Evolutionary conservation across 2,113 vertebrate species (phyloP).

Genomic region (Ariopsis seemanni): DNA sequence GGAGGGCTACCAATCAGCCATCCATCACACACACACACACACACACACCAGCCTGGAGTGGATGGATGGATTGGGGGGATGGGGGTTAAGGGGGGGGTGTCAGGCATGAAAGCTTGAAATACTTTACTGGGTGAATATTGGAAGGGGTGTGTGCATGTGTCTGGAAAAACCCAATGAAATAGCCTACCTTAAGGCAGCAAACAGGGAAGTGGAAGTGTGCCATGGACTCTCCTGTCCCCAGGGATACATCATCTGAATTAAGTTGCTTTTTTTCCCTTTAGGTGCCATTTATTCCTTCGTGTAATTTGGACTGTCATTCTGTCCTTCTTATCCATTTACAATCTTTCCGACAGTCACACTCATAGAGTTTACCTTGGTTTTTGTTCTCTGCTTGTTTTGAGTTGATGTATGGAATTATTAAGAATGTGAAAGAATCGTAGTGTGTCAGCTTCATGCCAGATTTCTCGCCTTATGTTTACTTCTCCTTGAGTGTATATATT

Average conservation of each 20-base stretch:
- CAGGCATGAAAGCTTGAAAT: conserved; percentile 40
- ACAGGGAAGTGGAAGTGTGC: conserved; percentile 41
- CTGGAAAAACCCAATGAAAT: conserved; percentile 19
- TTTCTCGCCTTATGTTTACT: not conserved
- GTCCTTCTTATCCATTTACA: conserved; percentile 7
- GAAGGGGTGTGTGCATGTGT: conserved; percentile 19
- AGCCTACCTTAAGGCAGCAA: conserved; percentile 14
- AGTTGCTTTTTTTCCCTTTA: conserved; percentile 22
- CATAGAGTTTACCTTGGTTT: not conserved
- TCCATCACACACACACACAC: conserved; percentile 78
- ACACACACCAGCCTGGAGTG: conserved; percentile 53
- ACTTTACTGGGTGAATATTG: conserved; percentile 16
- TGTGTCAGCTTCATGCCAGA: not conserved
- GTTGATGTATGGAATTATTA: not conserved
- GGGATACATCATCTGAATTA: conserved; percentile 42
- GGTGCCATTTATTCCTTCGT: conserved; percentile 9
- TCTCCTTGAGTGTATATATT: not conserved
- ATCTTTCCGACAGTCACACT: not conserved
- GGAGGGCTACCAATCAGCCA: conserved; percentile 81
- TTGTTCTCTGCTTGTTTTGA: not conserved
- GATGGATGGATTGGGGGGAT: conserved; percentile 44
- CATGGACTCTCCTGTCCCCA: conserved; percentile 33
- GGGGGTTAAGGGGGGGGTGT: not conserved
- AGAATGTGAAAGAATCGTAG: not conserved
- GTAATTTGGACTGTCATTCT: conserved; percentile 16